phyloP scores from a whole-genome alignment of 2,113 vertebrate genomes.

The Edolisoma coerulescens region DNA sequence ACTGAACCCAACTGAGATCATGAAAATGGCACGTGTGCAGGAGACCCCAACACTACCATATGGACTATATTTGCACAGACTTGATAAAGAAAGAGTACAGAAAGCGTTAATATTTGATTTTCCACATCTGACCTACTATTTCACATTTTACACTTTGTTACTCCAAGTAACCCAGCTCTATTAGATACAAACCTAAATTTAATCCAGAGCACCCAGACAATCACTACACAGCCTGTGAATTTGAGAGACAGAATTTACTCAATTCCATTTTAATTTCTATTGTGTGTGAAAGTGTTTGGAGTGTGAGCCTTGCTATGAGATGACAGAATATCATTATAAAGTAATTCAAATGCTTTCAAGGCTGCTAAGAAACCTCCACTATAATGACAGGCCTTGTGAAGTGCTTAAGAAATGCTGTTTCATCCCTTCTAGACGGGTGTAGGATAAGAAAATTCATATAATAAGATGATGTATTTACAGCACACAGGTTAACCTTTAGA shows the following conservation, averaged over 20 bases:
- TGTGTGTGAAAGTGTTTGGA: slow-evolving; percentile 15
- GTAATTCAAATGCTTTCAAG: slow-evolving; percentile 5
- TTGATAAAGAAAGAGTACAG: neutral
- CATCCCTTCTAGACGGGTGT: neutral
- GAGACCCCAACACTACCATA: neutral
- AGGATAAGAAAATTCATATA: neutral
- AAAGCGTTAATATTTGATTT: neutral
- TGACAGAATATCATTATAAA: slow-evolving; percentile 26
- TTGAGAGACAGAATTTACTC: slow-evolving; percentile 9
- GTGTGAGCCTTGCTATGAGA: neutral
- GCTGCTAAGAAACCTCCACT: neutral
- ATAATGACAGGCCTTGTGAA: slow-evolving; percentile 20
- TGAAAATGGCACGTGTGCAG: accelerated
- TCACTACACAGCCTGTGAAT: neutral
- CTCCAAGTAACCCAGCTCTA: neutral
- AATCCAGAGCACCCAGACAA: neutral
- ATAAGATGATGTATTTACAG: slow-evolving; percentile 15
- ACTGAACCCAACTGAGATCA: neutral
- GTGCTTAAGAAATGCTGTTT: neutral
- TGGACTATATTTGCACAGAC: neutral
- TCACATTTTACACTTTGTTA: neutral
- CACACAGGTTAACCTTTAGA: neutral
- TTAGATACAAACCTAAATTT: neutral
- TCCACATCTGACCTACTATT: neutral
- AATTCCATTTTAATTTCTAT: slow-evolving; percentile 39